A percentile compares a stretch with the other conserved stretches of the same genome.
phyloP scores from a whole-genome alignment of 2,888 invertebrate species.

The Xestobium rufovillosum region DNA sequence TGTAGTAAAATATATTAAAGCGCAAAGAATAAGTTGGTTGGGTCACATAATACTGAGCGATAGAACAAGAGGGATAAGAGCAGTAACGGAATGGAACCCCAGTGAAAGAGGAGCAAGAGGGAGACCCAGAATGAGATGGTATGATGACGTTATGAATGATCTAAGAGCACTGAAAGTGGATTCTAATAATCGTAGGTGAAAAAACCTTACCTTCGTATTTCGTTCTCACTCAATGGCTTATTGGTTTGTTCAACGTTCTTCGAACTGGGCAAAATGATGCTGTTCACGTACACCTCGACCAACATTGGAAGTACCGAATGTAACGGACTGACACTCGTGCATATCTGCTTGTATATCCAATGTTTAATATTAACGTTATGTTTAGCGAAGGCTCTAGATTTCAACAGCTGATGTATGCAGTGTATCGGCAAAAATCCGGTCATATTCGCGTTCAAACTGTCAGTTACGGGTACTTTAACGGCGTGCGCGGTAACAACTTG shows the following conservation, averaged over 20 bases:
- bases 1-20: too few relatives aligned
- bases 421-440: slow-evolving; percentile 88
- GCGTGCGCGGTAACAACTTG: slow-evolving; percentile 95
- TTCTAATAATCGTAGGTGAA: too few relatives aligned
- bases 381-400: slow-evolving; percentile 90
- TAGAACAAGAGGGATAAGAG: too few relatives aligned
- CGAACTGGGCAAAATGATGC: slow-evolving; percentile 66
- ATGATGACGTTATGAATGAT: too few relatives aligned
- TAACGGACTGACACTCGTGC: slow-evolving; percentile 78
- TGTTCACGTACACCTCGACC: slow-evolving; percentile 92
- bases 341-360: slow-evolving; percentile 94
- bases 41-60: too few relatives aligned
- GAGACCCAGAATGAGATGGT: too few relatives aligned
- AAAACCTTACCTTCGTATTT: too few relatives aligned
- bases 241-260: slow-evolving; percentile 70
- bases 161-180: too few relatives aligned
- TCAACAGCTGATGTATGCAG: slow-evolving; percentile 91
- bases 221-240: slow-evolving; percentile 84
- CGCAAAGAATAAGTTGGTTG: too few relatives aligned
- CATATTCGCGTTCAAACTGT: slow-evolving; percentile 77
- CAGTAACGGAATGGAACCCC: too few relatives aligned
- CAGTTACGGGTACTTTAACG: slow-evolving; percentile 91
- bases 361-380: slow-evolving; percentile 93
- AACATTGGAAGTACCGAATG: slow-evolving; percentile 90
- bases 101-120: too few relatives aligned